phyloP scores from a whole-genome alignment of 2,797 vertebrate species.

The Cryptoblepharus egeriae region DNA sequence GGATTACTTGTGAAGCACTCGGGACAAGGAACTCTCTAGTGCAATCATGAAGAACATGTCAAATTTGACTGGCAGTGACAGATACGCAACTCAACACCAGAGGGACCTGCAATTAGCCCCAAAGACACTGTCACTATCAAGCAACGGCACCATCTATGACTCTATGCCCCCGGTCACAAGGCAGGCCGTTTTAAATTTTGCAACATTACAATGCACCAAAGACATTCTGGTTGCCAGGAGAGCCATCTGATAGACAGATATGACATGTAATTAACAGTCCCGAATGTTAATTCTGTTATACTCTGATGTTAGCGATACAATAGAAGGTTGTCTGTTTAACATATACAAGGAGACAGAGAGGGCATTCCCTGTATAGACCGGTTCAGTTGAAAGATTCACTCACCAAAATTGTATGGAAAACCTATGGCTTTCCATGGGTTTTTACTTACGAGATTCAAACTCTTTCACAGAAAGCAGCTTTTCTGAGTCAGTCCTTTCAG shows the following conservation, averaged over 20 bases:
- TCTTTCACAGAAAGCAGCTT: constrained; percentile 77
- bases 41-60: constrained; percentile 49
- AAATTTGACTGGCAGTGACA: constrained; percentile 60
- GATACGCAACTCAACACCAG: constrained; percentile 57
- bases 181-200: constrained; percentile 68
- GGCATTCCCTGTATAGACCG: neutral
- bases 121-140: constrained; percentile 67
- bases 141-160: constrained; percentile 56
- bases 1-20: constrained; percentile 49
- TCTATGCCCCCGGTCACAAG: constrained; percentile 65
- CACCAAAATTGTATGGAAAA: constrained; percentile 23
- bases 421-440: constrained; percentile 39
- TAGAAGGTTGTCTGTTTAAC: constrained; percentile 17
- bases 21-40: constrained; percentile 48
- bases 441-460: constrained; percentile 84
- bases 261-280: neutral
- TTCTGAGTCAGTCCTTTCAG: constrained; percentile 79
- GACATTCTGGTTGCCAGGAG: constrained; percentile 43
- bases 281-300: constrained; percentile 9
- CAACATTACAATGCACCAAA: constrained; percentile 62
- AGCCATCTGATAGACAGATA: constrained; percentile 36
- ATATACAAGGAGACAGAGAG: too few species aligned
- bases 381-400: constrained; percentile 30
- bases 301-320: neutral
- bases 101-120: constrained; percentile 70